These are phyloP conservation scores for Caenorhabditis latens DNA, from an alignment of 1,140 invertebrate species.

Conservation along the genomic window DNA sequence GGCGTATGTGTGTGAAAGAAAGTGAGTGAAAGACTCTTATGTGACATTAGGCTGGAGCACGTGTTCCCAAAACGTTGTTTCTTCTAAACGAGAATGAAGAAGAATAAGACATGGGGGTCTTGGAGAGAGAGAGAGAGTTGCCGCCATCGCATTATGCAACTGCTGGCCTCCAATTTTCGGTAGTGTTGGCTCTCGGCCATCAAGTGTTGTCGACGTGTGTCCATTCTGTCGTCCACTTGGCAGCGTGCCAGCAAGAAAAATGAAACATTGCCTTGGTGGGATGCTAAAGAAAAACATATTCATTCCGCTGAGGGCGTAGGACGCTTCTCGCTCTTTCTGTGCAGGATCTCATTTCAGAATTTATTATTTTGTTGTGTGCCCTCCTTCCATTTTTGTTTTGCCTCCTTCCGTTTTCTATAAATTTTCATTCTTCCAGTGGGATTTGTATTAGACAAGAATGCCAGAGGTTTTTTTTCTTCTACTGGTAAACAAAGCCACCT, in stretches of 20 bases:
- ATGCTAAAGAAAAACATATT: conserved; percentile 47
- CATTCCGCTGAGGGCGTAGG: not conserved
- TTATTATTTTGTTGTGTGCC: conserved; percentile 46
- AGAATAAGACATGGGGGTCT: not conserved
- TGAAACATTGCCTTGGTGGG: conserved; percentile 18
- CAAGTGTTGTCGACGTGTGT: conserved; percentile 18
- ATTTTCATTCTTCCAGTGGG: conserved; percentile 21
- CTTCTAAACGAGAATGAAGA: not conserved
- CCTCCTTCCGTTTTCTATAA: not conserved
- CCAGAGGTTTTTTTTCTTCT: conserved; percentile 21
- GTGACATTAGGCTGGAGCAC: conserved; percentile 26
- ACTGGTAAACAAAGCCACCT: too few species aligned
- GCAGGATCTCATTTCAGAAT: conserved; percentile 43
- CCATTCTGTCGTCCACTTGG: conserved; percentile 11
- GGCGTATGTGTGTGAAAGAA: conserved; percentile 34
- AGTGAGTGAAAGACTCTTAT: conserved; percentile 51
- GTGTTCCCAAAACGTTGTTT: conserved; percentile 36
- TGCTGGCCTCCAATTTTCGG: conserved; percentile 25
- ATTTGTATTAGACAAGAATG: not conserved
- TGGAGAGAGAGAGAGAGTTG: not conserved
- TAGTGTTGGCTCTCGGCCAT: conserved; percentile 38
- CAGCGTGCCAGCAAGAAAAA: conserved; percentile 31
- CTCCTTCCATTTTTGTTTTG: conserved; percentile 19
- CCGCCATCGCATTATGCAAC: conserved; percentile 44
- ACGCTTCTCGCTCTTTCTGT: conserved; percentile 44